These are phyloP conservation scores for Aspidiotus destructor DNA, from an alignment of 2,888 invertebrate species.

Conservation along the genomic window DNA sequence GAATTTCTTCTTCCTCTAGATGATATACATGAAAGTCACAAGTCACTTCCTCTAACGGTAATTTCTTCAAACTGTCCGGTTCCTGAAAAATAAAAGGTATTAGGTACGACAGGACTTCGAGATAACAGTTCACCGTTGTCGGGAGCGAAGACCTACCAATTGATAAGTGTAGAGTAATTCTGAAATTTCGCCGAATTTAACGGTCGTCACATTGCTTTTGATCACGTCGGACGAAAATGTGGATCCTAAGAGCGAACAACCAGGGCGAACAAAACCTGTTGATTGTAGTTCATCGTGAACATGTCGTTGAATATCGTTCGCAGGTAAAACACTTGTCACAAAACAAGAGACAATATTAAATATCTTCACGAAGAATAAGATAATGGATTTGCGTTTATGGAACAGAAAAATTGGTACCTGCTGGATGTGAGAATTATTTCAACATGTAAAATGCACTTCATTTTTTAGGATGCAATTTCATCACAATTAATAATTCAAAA, in stretches of 20 bases:
- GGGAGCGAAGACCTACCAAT: background rate
- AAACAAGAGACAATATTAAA: background rate
- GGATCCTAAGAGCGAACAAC: slow-evolving; percentile 1
- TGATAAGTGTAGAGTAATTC: slow-evolving; percentile 14
- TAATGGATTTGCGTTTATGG: background rate
- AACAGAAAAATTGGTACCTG: slow-evolving; percentile 7
- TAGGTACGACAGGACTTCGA: background rate
- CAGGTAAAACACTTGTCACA: background rate
- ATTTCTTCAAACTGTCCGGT: slow-evolving; percentile 1
- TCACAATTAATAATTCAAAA: no score
- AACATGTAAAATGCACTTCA: slow-evolving; percentile 19
- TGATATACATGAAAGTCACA: slow-evolving; percentile 17
- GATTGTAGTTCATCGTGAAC: slow-evolving; percentile 13
- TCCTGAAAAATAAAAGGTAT: slow-evolving; percentile 1
- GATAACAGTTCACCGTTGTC: background rate
- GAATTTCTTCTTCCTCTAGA: slow-evolving; percentile 26
- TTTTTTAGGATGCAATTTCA: background rate
- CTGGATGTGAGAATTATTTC: slow-evolving; percentile 12
- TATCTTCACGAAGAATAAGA: background rate
- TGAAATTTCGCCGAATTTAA: slow-evolving; percentile 16
- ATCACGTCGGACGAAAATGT: slow-evolving; percentile 11
- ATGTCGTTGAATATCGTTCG: slow-evolving; percentile 7
- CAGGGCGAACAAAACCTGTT: slow-evolving; percentile 10
- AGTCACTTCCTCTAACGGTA: slow-evolving; percentile 16
- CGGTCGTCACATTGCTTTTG: slow-evolving; percentile 7